A percentile compares a stretch with the other conserved stretches of the same genome.
Conservation (phyloP, 2,797 vertebrate species). For the Bovichtus variegatus region DNA sequence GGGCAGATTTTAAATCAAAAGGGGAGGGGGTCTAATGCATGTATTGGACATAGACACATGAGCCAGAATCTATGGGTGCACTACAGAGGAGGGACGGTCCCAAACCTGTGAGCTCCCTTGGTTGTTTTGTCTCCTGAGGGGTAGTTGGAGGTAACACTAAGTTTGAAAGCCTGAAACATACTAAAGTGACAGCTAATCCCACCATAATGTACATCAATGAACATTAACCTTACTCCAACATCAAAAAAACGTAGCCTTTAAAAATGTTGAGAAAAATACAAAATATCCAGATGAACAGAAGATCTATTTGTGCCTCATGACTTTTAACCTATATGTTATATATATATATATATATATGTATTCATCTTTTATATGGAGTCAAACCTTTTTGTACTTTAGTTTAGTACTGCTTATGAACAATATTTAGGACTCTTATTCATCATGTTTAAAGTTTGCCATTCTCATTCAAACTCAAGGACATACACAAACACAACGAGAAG, state of each 20-base stretch:
- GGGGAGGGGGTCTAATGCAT: slow-evolving; percentile 58
- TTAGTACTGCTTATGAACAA: not conserved
- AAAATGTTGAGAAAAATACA: not conserved
- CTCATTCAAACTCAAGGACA: not conserved
- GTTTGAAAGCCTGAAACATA: slow-evolving; percentile 6
- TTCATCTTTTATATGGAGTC: not conserved
- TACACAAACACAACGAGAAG: too few species aligned
- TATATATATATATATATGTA: too few species aligned
- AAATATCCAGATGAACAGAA: not conserved
- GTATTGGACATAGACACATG: slow-evolving; percentile 56
- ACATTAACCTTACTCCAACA: not conserved
- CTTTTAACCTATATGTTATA: too few species aligned
- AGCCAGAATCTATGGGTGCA: slow-evolving; percentile 53
- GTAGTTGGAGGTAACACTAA: not conserved
- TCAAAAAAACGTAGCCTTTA: not conserved
- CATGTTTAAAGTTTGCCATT: not conserved
- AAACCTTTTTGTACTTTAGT: too few species aligned
- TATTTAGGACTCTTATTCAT: not conserved
- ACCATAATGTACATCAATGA: not conserved
- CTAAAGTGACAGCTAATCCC: not conserved
- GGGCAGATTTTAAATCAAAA: slow-evolving; percentile 73
- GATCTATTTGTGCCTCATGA: too few species aligned
- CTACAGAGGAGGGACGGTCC: slow-evolving; percentile 5
- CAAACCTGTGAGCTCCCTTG: slow-evolving; percentile 5
- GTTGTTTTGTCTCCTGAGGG: slow-evolving; percentile 28